A percentile compares a stretch with the other conserved stretches of the same genome.
Evolutionary conservation across 1,140 invertebrate genomes (phyloP).

Genomic region (Chironomus tepperi): DNA sequence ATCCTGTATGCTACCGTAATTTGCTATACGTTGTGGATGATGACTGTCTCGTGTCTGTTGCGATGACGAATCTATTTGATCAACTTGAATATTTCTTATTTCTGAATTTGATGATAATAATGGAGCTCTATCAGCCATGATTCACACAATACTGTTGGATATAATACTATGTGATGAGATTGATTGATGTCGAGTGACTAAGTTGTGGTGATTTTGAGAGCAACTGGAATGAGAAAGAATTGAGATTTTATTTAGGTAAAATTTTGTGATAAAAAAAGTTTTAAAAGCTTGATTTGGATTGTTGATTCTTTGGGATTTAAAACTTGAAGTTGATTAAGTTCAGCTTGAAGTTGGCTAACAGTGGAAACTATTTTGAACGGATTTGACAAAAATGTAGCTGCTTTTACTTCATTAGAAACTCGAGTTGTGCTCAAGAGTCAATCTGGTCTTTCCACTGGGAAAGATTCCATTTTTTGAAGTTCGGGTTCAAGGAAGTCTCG

Average conservation of each 20-base stretch:
- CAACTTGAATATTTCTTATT: background rate
- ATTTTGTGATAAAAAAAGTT: background rate
- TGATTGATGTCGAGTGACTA: background rate
- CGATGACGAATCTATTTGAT: background rate
- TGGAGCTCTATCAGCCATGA: background rate
- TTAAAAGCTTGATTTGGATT: too few relatives aligned
- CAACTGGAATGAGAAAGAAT: background rate
- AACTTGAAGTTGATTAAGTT: too few relatives aligned
- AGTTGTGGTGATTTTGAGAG: background rate
- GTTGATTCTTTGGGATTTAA: too few relatives aligned
- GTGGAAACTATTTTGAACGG: too few relatives aligned
- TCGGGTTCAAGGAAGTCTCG: too few relatives aligned
- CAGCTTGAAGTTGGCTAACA: too few relatives aligned
- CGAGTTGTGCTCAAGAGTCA: too few relatives aligned
- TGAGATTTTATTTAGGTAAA: background rate
- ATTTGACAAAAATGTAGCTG: too few relatives aligned
- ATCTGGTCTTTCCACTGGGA: too few relatives aligned
- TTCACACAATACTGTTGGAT: background rate
- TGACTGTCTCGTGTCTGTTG: background rate
- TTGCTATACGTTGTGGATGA: background rate
- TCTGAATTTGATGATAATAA: background rate
- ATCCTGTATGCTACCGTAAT: conserved; percentile 10
- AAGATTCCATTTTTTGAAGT: too few relatives aligned
- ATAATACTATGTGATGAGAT: background rate
- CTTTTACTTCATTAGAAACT: too few relatives aligned